phyloP scores from a whole-genome alignment of 2,888 invertebrate genomes.

The Cordylochernes scorpioides region DNA sequence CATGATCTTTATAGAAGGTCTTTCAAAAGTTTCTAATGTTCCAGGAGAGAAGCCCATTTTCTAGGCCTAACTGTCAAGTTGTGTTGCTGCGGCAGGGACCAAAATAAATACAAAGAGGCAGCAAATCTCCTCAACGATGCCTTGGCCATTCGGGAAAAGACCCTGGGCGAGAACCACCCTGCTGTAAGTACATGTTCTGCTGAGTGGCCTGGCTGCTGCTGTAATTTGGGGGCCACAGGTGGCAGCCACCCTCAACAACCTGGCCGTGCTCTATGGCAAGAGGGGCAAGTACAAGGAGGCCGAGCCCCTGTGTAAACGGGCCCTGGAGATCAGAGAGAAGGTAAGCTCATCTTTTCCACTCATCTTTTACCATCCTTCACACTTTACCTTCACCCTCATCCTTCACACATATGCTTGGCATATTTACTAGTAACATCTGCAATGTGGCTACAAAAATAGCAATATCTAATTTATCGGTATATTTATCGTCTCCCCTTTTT shows the following conservation, averaged over 20 bases:
- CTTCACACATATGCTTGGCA: background rate
- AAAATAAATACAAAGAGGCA: conserved; percentile 98
- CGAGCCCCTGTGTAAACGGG: conserved; percentile 90
- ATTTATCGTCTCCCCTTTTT: too few relatives aligned
- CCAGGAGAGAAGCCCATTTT: too few relatives aligned
- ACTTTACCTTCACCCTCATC: background rate
- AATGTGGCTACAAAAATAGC: background rate
- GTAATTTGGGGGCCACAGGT: conserved; percentile 26
- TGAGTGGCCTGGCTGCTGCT: background rate
- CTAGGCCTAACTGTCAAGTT: too few relatives aligned
- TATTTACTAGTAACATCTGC: background rate
- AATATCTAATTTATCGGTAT: too few relatives aligned
- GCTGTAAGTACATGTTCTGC: conserved; percentile 31
- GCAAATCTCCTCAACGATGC: conserved; percentile 93
- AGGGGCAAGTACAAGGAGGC: conserved; percentile 94
- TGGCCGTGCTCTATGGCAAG: conserved; percentile 92
- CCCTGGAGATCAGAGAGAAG: conserved; percentile 80
- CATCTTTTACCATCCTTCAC: background rate
- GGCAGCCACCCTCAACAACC: conserved; percentile 89
- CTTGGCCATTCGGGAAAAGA: conserved; percentile 85
- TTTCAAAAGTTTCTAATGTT: too few relatives aligned
- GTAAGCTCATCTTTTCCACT: background rate
- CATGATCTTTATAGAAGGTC: too few relatives aligned
- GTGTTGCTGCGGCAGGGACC: conserved; percentile 34
- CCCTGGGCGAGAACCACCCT: conserved; percentile 90